These are phyloP conservation scores for Propithecus coquereli DNA, from an alignment of 2,113 vertebrate genomes.

Conservation along the genomic window DNA sequence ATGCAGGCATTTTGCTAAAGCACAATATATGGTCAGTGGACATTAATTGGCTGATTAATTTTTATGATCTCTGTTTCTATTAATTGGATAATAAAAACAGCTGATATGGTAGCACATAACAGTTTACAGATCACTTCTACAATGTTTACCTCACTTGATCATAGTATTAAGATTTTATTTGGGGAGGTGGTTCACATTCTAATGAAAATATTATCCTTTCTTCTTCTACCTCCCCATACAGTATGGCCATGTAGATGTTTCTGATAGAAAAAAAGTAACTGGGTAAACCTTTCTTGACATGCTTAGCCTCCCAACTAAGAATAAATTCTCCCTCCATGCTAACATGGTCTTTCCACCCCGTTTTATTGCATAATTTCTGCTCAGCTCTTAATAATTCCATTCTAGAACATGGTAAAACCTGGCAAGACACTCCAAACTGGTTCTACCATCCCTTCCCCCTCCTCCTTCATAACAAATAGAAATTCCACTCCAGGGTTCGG, in stretches of 20 bases:
- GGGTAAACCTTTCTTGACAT: neutral
- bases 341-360: neutral
- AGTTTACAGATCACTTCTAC: conserved; percentile 17
- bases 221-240: neutral
- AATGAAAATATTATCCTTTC: conserved; percentile 12
- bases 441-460: neutral
- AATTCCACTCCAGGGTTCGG: neutral
- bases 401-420: neutral
- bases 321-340: neutral
- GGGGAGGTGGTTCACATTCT: neutral
- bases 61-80: neutral
- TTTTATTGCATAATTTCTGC: neutral
- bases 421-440: neutral
- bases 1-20: neutral
- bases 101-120: neutral
- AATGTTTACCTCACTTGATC: conserved; percentile 7
- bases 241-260: neutral
- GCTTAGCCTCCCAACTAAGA: neutral
- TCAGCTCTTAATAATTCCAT: neutral
- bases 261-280: neutral
- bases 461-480: neutral
- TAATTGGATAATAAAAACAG: neutral
- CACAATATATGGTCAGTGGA: neutral
- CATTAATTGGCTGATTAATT: neutral
- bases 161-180: conserved; percentile 21